Evolutionary conservation across 2,113 vertebrate species (phyloP), one percentile per base, ranked within the genome.

Genomic region (Perca schrenkii): DNA sequence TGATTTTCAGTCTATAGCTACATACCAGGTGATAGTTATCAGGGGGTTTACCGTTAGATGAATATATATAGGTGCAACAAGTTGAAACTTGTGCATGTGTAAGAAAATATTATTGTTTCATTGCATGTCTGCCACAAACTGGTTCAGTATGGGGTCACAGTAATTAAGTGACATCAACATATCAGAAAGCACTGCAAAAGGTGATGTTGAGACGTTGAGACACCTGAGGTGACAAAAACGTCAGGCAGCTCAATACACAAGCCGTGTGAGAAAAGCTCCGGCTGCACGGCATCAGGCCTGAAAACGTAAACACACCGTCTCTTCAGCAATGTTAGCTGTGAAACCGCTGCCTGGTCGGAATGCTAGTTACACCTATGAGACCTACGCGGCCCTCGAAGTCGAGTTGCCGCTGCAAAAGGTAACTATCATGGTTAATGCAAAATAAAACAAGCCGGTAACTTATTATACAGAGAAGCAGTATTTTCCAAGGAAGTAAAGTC

Each of bases 291-390:
- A 83, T 80, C 91, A 74, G 88, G 91, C 89, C 90, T 82, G 74
- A 14, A 46, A 53, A 88, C 60, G 88, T 87, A 75, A 86, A 89
- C 86, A 87, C 56, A 12, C 36, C 14, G 77, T 10, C 64, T 56
- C 60, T 3, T 63, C 81, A 50, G 66, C 61, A 25, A 4, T 4
- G 88, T 65, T 92, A 92, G 91, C 91, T 46, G 82, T 25, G 62
- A 65, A 80, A 79, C 89, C 83, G 87, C 91, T 93, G 92, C 68
- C 91, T 70, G 84, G 4, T 34, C 79, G 64, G 88, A 89, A 89
- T 93, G 91, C 92, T 91, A 93, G 80, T 90, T 65, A 67, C 83
- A 91, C 91, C 88, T 91, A 79, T 73, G 83, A 88, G 74, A 86
- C 82, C 87, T 88, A 49, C 57, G 81, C 85, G 90, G 92, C 90